phyloP scores from a whole-genome alignment of 1,140 invertebrate species.

The Macrotrachela quadricornifera region DNA sequence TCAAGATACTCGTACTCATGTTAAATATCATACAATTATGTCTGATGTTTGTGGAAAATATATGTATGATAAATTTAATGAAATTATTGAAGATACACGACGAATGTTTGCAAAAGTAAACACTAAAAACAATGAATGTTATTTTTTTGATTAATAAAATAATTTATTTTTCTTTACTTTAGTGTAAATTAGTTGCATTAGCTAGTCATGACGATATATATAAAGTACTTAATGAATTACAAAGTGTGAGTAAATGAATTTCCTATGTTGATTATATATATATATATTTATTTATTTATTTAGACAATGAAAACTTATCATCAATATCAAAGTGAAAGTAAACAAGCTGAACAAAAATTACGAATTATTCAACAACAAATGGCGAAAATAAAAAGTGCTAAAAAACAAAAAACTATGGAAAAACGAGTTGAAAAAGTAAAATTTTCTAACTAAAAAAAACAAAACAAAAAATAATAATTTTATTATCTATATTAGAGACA shows the following conservation, averaged over 20 bases:
- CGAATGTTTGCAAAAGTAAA: constrained; percentile 60
- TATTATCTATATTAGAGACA: constrained; percentile 2
- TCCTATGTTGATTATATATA: too few species aligned
- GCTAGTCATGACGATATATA: constrained; percentile 83
- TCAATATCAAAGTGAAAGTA: constrained; percentile 61
- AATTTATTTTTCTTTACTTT: constrained; percentile 25
- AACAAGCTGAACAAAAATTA: constrained; percentile 63
- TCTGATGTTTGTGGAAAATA: constrained; percentile 67
- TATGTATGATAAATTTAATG: constrained; percentile 53
- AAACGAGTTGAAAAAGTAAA: constrained; percentile 75
- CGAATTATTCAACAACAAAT: constrained; percentile 56
- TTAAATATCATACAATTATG: constrained; percentile 61
- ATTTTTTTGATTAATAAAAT: background rate
- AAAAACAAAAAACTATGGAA: constrained; percentile 61
- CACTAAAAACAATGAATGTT: background rate
- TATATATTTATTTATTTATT: too few species aligned
- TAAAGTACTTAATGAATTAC: constrained; percentile 69
- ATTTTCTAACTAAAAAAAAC: constrained; percentile 6
- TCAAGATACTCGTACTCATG: constrained; percentile 60
- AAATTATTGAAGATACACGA: constrained; percentile 68
- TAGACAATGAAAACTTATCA: constrained; percentile 53
- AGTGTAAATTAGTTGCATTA: constrained; percentile 72
- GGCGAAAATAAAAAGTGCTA: constrained; percentile 41
- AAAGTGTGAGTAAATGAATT: constrained; percentile 41
- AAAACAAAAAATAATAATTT: background rate